Base-by-base conservation (phyloP, 2,113 vertebrate species). In the Symphodus melops region DNA sequence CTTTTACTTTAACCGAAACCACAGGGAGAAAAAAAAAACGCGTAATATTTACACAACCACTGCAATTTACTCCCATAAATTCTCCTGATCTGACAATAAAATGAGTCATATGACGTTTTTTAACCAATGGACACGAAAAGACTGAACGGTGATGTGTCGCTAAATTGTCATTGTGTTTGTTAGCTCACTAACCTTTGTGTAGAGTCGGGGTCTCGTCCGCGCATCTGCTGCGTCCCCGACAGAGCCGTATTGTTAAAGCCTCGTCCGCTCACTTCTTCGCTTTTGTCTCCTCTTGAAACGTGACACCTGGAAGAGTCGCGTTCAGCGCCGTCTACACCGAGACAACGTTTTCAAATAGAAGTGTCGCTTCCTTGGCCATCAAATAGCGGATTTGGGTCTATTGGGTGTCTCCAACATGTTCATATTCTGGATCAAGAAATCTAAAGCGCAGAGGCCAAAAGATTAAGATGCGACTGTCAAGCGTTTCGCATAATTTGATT, bases 261-360 rank as follows among this genome's bases (percentile, higher is more conserved):
- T 6, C 19, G 13, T 39, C 49, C 0, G 52, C 14, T 33, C 53
- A 64, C 1, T 33, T 48, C 28, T 12, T 17, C 14, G 23, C 21
- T 55, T 49, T 57, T 44, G 53, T 58, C 12, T 23, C 60, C 54
- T 19, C 23, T 14, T 59, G 68, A 72, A 77, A 77, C 36, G 13
- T 36, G 55, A 75, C 21, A 67, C 62, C 62, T 64, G 52, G 17
- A 42, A 4, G 20, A 12, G 61, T 12, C 25, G 75, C 46, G 75
- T 72, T 72, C 75, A 68, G 39, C 6, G 23, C 13, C 1, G 23
- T 0, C 14, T 3, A 33, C 1, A 5, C 42, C 33, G 5, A 1
- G 2, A 14, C 8, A 23, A 3, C 19, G 13, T n/a, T 23, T n/a
- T 1, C 4, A 8, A 14, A 6, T 25, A 25, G 25, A 41, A 2